These are phyloP conservation scores for Lamprologus callipterus DNA, from an alignment of 2,113 vertebrate species.

Conservation along the genomic window DNA sequence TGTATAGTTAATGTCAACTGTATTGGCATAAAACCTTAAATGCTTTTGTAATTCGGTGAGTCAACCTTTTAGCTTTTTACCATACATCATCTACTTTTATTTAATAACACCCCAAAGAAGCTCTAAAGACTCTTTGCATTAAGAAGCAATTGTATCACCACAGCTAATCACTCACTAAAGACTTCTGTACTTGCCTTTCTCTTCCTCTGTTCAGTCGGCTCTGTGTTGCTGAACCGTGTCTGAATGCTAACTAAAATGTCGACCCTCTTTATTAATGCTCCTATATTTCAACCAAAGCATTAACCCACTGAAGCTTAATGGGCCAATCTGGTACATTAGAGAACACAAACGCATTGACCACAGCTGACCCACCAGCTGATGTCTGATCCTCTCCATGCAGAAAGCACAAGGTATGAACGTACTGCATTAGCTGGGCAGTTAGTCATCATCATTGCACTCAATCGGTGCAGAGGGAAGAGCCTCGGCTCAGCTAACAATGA, in stretches of 20 bases:
- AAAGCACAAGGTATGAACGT: slow-evolving; percentile 2
- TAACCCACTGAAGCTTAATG: slow-evolving; percentile 31
- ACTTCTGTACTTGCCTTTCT: neutral
- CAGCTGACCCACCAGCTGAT: slow-evolving; percentile 19
- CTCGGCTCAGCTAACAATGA: slow-evolving; percentile 12
- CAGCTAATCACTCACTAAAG: neutral
- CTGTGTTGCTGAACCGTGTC: slow-evolving; percentile 16
- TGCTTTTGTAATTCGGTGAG: neutral
- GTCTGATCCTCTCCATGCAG: neutral
- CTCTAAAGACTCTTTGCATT: neutral
- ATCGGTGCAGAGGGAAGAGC: neutral
- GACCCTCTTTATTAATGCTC: slow-evolving; percentile 32
- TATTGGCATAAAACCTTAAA: neutral
- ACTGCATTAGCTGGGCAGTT: slow-evolving; percentile 23
- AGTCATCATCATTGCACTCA: slow-evolving; percentile 45
- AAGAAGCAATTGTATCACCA: neutral
- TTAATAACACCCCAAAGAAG: neutral
- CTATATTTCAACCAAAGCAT: slow-evolving; percentile 28
- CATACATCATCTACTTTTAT: neutral
- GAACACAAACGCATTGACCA: slow-evolving; percentile 45
- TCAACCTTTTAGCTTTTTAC: neutral
- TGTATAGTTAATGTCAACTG: neutral
- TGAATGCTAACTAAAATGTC: slow-evolving; percentile 23
- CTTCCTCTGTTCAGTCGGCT: neutral
- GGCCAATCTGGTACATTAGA: slow-evolving; percentile 41